Conservation (phyloP, 2,113 vertebrate species). For the Otus sunia region DNA sequence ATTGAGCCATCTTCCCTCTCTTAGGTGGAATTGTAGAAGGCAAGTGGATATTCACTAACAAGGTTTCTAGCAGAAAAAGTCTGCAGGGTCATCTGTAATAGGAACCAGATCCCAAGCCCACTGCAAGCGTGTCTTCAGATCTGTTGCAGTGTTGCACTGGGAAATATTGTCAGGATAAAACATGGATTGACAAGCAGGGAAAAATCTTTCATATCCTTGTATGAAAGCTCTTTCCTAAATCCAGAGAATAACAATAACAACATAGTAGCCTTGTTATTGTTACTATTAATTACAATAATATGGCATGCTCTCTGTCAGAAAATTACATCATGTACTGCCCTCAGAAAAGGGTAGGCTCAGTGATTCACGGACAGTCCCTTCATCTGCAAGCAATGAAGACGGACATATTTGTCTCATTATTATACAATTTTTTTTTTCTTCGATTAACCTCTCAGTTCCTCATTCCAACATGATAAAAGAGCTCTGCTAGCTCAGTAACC, state of each 20-base stretch:
- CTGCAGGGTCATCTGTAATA: neutral
- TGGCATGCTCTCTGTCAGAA: neutral
- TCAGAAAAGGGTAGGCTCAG: neutral
- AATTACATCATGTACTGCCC: neutral
- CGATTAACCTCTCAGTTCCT: neutral
- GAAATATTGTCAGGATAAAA: neutral
- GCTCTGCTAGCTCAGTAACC: neutral
- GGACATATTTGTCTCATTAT: neutral
- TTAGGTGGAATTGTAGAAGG: neutral
- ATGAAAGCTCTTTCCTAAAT: neutral
- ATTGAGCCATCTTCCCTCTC: neutral
- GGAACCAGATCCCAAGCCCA: neutral
- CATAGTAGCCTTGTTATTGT: neutral
- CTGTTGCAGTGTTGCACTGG: neutral
- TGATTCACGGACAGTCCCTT: neutral
- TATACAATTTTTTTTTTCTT: neutral
- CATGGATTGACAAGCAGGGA: neutral
- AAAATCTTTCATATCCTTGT: neutral
- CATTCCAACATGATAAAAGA: neutral
- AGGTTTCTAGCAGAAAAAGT: neutral
- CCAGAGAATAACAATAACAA: neutral
- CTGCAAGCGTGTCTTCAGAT: neutral
- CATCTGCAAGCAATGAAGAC: neutral
- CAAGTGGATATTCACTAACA: neutral
- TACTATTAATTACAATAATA: conserved; percentile 8